Evolutionary conservation across 1,140 invertebrate genomes (phyloP).

Genomic region (Heliothis subflexa): DNA sequence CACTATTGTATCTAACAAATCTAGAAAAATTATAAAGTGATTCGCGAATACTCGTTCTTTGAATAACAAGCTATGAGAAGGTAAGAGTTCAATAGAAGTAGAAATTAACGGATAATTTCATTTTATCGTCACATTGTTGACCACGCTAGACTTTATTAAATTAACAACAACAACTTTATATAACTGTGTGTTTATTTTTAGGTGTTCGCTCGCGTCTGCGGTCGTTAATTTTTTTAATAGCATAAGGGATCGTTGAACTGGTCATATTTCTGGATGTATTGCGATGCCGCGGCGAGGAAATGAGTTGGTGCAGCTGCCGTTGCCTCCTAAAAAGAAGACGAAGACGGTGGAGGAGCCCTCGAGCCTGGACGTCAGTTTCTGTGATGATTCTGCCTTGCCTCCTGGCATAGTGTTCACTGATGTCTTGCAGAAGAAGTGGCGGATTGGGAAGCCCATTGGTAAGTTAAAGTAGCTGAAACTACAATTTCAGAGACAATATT

Average conservation of each 20-base stretch:
- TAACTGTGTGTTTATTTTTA: constrained; percentile 36
- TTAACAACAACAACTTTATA: constrained; percentile 47
- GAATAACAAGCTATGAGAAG: constrained; percentile 14
- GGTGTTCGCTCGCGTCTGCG: neutral
- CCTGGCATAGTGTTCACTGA: constrained; percentile 93
- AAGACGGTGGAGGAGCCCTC: constrained; percentile 68
- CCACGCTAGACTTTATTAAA: constrained; percentile 58
- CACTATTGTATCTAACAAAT: neutral
- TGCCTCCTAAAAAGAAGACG: constrained; percentile 72
- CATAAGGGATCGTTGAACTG: constrained; percentile 23
- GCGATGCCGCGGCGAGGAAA: constrained; percentile 74
- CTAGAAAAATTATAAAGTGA: constrained; percentile 1
- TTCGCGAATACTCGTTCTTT: neutral
- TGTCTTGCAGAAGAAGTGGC: constrained; percentile 94
- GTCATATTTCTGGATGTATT: constrained; percentile 26
- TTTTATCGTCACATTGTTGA: constrained; percentile 57
- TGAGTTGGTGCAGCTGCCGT: constrained; percentile 63
- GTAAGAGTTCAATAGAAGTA: constrained; percentile 23
- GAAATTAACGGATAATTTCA: constrained; percentile 47
- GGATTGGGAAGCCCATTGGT: constrained; percentile 94
- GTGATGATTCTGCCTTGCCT: constrained; percentile 78
- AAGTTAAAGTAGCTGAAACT: constrained; percentile 48
- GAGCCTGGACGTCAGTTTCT: constrained; percentile 75
- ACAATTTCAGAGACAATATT: neutral
- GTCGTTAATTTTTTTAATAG: neutral